Conservation (phyloP, 2,113 vertebrate species). For the Albula goreensis region DNA sequence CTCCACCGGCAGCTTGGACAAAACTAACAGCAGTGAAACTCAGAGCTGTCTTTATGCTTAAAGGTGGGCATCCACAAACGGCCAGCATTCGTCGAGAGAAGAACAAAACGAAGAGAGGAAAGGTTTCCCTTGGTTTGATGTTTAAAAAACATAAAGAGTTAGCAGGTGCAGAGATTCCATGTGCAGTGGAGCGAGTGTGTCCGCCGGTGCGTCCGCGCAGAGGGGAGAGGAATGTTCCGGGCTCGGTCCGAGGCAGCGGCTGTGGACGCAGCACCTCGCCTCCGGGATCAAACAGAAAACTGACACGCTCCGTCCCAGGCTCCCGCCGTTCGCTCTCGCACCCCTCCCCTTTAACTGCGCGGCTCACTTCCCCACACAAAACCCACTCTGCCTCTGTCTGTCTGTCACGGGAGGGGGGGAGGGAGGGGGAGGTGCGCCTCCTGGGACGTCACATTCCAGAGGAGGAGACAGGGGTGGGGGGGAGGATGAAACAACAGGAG, state of each 20-base stretch:
- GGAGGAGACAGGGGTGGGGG: conserved; percentile 35
- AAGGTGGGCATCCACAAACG: background rate
- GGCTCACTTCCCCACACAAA: conserved; percentile 8
- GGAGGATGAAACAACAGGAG: background rate
- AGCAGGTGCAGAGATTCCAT: background rate
- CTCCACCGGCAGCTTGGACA: background rate
- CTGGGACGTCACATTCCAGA: conserved; percentile 59
- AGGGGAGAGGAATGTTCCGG: background rate
- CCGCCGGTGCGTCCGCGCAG: background rate
- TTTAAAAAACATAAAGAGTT: background rate
- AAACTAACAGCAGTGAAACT: background rate
- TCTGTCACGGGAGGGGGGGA: conserved; percentile 52
- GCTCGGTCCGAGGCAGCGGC: background rate
- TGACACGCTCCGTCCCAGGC: background rate
- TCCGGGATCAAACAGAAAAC: conserved; percentile 3
- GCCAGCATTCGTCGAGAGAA: background rate
- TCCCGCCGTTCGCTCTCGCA: background rate
- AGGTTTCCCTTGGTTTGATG: background rate
- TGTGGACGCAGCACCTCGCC: background rate
- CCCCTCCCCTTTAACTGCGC: conserved; percentile 46
- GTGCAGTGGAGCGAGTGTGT: background rate
- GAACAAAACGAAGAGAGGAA: background rate
- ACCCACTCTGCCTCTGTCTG: conserved; percentile 60
- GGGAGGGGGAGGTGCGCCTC: conserved; percentile 53
- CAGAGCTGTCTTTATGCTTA: background rate